A percentile compares a stretch with the other conserved stretches of the same genome.
These are phyloP conservation scores for Palloptera scutellata DNA, from an alignment of 2,888 invertebrate genomes.

Conservation along the genomic window DNA sequence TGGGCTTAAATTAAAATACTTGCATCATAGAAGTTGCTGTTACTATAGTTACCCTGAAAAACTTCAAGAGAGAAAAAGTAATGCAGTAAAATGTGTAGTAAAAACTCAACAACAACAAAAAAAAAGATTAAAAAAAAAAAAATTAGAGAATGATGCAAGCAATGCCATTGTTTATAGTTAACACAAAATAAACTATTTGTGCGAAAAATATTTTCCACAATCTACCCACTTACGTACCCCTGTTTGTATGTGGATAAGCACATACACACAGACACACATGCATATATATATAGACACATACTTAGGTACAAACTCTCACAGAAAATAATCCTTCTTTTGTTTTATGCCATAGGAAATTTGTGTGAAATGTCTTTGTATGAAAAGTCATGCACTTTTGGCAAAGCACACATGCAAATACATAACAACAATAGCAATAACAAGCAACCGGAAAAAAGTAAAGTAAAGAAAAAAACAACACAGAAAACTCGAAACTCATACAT, in stretches of 20 bases:
- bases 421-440: no score
- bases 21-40: no score
- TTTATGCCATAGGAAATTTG: no score
- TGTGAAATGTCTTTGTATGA: no score
- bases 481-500: background rate
- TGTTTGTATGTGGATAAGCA: background rate
- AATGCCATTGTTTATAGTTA: conserved; percentile 1
- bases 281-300: background rate
- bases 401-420: no score
- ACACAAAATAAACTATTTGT: background rate
- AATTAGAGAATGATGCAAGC: background rate
- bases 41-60: no score
- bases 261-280: background rate
- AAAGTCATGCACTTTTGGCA: no score
- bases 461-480: background rate
- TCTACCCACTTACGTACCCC: background rate
- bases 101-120: background rate
- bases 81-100: no score
- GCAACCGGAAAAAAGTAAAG: no score
- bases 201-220: conserved; percentile 3
- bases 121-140: background rate
- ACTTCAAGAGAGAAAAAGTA: no score
- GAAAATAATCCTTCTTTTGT: no score
- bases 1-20: no score
- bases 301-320: background rate